These are phyloP conservation scores for Pandemis corylana DNA, from an alignment of 2,888 invertebrate species.

Conservation along the genomic window DNA sequence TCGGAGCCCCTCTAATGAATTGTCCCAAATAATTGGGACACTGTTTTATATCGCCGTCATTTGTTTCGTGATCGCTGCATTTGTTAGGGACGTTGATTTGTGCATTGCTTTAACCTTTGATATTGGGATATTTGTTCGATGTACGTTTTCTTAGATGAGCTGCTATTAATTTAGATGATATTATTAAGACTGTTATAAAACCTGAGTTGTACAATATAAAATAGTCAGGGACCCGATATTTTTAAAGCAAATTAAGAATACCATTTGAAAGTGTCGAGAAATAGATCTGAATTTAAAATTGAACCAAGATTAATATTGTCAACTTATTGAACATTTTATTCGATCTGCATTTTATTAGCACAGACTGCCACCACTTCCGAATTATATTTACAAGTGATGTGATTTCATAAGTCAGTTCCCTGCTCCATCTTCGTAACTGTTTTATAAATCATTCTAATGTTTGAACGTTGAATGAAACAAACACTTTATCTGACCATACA, in stretches of 20 bases:
- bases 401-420: too few species aligned
- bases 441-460: constrained; percentile 4
- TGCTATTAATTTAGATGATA: not conserved
- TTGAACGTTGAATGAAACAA: constrained; percentile 26
- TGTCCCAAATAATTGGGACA: constrained; percentile 84
- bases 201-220: not conserved
- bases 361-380: too few species aligned
- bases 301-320: too few species aligned
- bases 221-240: too few species aligned
- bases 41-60: constrained; percentile 82
- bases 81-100: constrained; percentile 80
- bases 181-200: not conserved
- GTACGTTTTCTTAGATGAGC: constrained; percentile 26
- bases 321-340: too few species aligned
- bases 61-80: constrained; percentile 80
- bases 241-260: too few species aligned
- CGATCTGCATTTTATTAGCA: too few species aligned
- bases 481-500: constrained; percentile 30
- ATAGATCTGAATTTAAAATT: too few species aligned
- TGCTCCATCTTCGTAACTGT: not conserved
- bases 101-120: constrained; percentile 74
- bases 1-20: constrained; percentile 81
- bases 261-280: too few species aligned
- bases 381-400: too few species aligned
- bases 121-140: constrained; percentile 64